Evolutionary conservation across 2,888 invertebrate genomes (phyloP).

Genomic region (Stomorhina lunata): DNA sequence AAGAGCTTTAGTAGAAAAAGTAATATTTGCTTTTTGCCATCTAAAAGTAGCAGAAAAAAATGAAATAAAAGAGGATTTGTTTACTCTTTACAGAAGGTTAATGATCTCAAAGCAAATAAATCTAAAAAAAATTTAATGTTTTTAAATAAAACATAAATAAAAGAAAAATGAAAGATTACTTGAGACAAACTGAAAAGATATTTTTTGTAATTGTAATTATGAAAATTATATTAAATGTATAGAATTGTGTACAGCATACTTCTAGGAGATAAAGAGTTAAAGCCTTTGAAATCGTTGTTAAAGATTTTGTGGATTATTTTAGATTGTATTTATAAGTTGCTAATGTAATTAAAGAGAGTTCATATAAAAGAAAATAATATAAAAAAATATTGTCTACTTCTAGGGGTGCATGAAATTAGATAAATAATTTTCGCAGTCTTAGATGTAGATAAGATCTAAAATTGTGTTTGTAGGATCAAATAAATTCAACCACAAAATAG

Average conservation of each 20-base stretch:
- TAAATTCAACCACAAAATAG: no score
- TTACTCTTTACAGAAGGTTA: slow-evolving; percentile 51
- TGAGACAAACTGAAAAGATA: slow-evolving; percentile 7
- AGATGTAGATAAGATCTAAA: no score
- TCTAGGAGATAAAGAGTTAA: background rate
- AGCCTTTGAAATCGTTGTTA: background rate
- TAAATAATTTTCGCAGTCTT: no score
- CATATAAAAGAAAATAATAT: no score
- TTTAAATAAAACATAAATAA: background rate
- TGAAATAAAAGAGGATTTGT: background rate
- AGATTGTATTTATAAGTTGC: no score
- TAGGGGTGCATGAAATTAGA: no score
- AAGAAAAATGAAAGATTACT: background rate
- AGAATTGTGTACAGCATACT: background rate
- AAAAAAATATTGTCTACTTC: no score
- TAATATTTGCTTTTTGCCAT: slow-evolving; percentile 33
- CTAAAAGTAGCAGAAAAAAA: background rate
- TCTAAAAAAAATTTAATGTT: background rate
- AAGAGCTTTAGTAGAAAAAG: slow-evolving; percentile 52
- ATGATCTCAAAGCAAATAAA: slow-evolving; percentile 56
- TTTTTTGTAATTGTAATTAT: background rate
- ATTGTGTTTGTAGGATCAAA: no score
- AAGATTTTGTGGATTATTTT: no score
- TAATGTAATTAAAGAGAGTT: no score
- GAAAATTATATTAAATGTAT: background rate